These are phyloP conservation scores for Emydura subglobosa DNA, from an alignment of 2,113 vertebrate genomes.

Conservation along the genomic window DNA sequence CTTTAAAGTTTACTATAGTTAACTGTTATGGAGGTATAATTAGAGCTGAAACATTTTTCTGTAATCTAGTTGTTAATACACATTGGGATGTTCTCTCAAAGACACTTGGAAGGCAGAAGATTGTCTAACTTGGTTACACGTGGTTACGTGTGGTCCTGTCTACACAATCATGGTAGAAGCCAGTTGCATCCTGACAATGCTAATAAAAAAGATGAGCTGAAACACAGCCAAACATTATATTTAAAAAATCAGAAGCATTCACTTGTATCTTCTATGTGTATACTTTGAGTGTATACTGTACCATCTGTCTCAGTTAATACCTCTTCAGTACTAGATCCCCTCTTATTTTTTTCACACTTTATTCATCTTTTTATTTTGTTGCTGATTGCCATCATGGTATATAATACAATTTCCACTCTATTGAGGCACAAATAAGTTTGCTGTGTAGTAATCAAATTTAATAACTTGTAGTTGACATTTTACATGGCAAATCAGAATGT, in stretches of 20 bases:
- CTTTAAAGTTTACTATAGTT: neutral
- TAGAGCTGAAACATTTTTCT: fast-evolving
- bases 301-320: fast-evolving
- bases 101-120: neutral
- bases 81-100: neutral
- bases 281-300: neutral
- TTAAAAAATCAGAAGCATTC: neutral
- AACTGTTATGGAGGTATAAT: neutral
- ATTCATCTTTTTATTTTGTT: fast-evolving
- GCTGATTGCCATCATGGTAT: fast-evolving
- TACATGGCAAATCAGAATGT: neutral
- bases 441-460: fast-evolving
- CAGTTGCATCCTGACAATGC: neutral
- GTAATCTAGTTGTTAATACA: too few relatives aligned
- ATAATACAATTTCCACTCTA: fast-evolving
- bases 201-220: neutral
- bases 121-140: fast-evolving
- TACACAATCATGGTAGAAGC: fast-evolving
- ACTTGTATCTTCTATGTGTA: neutral
- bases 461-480: neutral
- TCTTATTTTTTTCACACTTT: neutral
- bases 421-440: neutral
- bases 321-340: neutral
- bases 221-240: fast-evolving
- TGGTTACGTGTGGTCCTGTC: neutral